A percentile compares a stretch with the other conserved stretches of the same genome.
Evolutionary conservation across 2,888 invertebrate genomes (phyloP).

Genomic region (Troides helena): DNA sequence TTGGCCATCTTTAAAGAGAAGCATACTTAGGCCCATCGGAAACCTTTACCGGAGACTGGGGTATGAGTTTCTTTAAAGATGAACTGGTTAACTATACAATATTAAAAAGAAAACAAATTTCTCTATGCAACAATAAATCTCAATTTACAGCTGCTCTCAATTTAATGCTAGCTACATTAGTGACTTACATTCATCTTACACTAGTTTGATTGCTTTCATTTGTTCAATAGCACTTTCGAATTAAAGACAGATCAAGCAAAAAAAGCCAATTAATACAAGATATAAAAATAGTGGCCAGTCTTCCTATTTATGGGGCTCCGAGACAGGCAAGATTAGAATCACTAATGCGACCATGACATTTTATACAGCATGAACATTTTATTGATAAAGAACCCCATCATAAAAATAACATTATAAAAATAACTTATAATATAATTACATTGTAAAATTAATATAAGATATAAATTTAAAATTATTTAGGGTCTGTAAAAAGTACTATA

Average conservation of each 20-base stretch:
- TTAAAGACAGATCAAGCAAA: conserved; percentile 41
- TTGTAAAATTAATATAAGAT: conserved; percentile 17
- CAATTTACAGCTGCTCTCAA: conserved; percentile 28
- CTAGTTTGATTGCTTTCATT: conserved; percentile 50
- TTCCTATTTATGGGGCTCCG: conserved; percentile 34
- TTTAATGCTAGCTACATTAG: conserved; percentile 14
- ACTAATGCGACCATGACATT: not conserved
- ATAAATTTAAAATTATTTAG: conserved; percentile 20
- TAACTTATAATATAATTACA: conserved; percentile 12
- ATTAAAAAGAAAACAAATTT: conserved; percentile 25
- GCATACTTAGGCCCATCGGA: not conserved
- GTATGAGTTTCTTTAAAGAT: conserved; percentile 16
- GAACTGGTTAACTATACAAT: conserved; percentile 25
- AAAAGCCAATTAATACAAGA: conserved; percentile 44
- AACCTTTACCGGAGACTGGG: not conserved
- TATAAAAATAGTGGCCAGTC: conserved; percentile 42
- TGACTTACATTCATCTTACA: conserved; percentile 21
- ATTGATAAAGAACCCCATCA: conserved; percentile 6
- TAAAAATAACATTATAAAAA: conserved; percentile 4
- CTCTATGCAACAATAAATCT: conserved; percentile 25
- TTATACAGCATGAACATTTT: not conserved
- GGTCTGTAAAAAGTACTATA: conserved; percentile 7
- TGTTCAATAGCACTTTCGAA: conserved; percentile 54
- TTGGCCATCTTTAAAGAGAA: conserved; percentile 20
- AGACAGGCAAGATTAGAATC: conserved; percentile 13